These are phyloP conservation scores for Apis dorsata DNA, from an alignment of 1,140 invertebrate species.

Conservation along the genomic window DNA sequence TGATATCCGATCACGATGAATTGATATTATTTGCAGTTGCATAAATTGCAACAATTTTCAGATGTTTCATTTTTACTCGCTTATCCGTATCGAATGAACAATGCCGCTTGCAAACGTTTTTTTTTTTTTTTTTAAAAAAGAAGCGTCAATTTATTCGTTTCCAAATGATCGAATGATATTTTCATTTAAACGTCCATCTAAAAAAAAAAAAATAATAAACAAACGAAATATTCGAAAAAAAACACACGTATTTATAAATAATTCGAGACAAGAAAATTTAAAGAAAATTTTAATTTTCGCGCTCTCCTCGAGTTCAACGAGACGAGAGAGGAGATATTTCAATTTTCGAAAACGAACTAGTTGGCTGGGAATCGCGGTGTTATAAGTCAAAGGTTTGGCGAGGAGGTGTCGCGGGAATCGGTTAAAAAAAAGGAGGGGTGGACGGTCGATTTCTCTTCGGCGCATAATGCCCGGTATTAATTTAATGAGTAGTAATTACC, in stretches of 20 bases:
- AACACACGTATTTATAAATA: no score
- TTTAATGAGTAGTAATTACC: slow-evolving; percentile 61
- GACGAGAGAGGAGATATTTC: background rate
- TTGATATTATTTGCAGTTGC: background rate
- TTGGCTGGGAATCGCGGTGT: background rate
- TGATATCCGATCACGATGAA: background rate
- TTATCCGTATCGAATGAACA: background rate
- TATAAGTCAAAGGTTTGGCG: slow-evolving; percentile 50
- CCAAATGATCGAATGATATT: background rate
- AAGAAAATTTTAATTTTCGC: no score
- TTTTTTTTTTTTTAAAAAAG: no score
- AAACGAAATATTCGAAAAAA: no score
- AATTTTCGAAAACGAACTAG: slow-evolving; percentile 34
- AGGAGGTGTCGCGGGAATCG: background rate
- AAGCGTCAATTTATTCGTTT: background rate
- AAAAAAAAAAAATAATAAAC: background rate
- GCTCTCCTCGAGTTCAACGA: background rate
- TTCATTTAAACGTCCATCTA: background rate
- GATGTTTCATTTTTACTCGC: background rate
- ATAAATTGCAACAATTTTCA: slow-evolving; percentile 5
- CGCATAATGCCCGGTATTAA: slow-evolving; percentile 51
- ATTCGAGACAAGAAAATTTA: no score
- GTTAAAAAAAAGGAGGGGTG: slow-evolving; percentile 1
- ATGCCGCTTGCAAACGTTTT: background rate
- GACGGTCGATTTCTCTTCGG: slow-evolving; percentile 34